Evolutionary conservation across 2,113 vertebrate species (phyloP).

Genomic region (Hassar affinis): DNA sequence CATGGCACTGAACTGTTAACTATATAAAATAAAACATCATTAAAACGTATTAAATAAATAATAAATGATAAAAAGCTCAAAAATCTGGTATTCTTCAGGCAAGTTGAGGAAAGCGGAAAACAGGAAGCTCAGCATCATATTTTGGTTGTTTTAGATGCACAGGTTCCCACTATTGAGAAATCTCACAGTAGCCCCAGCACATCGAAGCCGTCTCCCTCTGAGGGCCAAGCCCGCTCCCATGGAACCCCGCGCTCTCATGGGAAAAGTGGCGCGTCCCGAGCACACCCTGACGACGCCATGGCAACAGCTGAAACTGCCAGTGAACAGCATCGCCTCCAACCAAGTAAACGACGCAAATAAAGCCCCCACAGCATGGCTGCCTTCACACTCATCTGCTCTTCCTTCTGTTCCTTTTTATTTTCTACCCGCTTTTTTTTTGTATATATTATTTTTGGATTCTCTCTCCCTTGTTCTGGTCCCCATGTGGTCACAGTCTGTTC

Average conservation of each 20-base stretch:
- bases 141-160: conserved; percentile 87
- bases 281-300: conserved; percentile 87
- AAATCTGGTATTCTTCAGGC: background rate
- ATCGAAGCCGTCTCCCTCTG: conserved; percentile 91
- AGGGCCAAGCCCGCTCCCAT: conserved; percentile 90
- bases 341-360: conserved; percentile 99
- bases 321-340: conserved; percentile 88
- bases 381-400: conserved; percentile 89
- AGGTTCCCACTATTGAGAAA: conserved; percentile 95
- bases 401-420: conserved; percentile 68
- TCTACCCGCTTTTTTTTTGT: conserved; percentile 56
- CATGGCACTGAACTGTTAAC: conserved; percentile 17
- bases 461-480: conserved; percentile 52
- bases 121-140: conserved; percentile 56
- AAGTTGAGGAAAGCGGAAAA: conserved; percentile 10
- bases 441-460: conserved; percentile 43
- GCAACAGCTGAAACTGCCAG: conserved; percentile 86
- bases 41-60: conserved; percentile 16
- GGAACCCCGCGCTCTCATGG: conserved; percentile 89
- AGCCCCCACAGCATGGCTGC: conserved; percentile 96
- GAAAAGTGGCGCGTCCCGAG: conserved; percentile 89
- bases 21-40: conserved; percentile 31
- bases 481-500: conserved; percentile 72
- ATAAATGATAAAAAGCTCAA: conserved; percentile 8
- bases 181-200: conserved; percentile 96